Base-by-base conservation (phyloP, 2,888 invertebrate genomes). In the Meandrusa payeni region DNA sequence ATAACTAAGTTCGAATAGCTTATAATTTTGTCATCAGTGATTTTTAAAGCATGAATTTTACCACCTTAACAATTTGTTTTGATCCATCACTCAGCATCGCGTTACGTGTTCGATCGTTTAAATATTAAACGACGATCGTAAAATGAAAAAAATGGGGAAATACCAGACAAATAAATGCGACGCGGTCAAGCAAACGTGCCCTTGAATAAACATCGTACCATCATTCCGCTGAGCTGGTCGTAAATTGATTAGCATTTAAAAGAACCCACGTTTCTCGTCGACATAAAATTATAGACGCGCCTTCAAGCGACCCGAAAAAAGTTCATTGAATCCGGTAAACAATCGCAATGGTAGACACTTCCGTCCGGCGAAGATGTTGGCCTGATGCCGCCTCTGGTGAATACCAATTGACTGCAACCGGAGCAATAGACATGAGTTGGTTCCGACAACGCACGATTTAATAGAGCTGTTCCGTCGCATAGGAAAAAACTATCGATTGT, bases 241-340 rank as follows among this genome's bases (percentile, higher is more conserved):
- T 46, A 51, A 48, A 47, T 41, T 47, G 42, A 22, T 50, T 50
- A 46, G 47, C 43, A 48, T 51, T 41, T 41, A 41, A 48, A 46
- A 43, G 38, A 46, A 47, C 20, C 12, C 23, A 41, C 41, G 34
- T 32, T 13, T 10, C 19, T 27, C 20, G 28, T 2, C 22, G 10
- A 17, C 34, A 34, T 34, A 34, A 22, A 28, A 28, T 41, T 34
- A 41, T 28, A 9, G 41, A 34, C 34, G 28, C 34, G 22, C 47
- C 53, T 58, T 59, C 50, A 52, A 43, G 46, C 60, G 76, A 70
- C 78, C 78, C 54, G 71, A 60, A 77, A 71, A 78, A 59, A 64
- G 79, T 75, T 77, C 81, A 75, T 69, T 76, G 76, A 69, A 72
- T 78, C 76, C 72, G 72, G 78, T 72, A 76, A 77, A 79, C 74